phyloP scores from a whole-genome alignment of 1,140 invertebrate genomes.

The Uloborus diversus region DNA sequence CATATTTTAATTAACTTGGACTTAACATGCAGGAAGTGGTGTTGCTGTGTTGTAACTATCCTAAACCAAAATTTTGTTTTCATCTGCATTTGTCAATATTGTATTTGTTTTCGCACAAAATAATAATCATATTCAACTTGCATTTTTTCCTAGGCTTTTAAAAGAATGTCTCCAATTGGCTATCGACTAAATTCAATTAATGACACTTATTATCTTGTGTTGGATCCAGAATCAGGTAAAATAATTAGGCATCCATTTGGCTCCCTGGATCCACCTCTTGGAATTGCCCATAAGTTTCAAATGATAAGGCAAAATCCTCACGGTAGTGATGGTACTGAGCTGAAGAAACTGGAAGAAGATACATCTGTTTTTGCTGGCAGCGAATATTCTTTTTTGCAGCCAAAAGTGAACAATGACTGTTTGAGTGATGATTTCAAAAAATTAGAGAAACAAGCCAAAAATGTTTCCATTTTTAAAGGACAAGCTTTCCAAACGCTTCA shows the following conservation, averaged over 20 bases:
- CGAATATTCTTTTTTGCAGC: neutral
- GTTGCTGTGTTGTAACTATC: no score
- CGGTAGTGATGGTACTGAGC: slow-evolving; percentile 53
- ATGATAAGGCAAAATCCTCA: slow-evolving; percentile 45
- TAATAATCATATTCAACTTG: neutral
- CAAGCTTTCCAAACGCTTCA: neutral
- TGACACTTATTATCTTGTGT: slow-evolving; percentile 73
- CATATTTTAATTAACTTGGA: no score
- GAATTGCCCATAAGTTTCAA: slow-evolving; percentile 16
- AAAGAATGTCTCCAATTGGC: slow-evolving; percentile 70
- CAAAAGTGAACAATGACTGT: neutral
- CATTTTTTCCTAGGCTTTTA: slow-evolving; percentile 70
- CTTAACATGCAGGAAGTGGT: no score
- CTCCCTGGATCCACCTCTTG: slow-evolving; percentile 50
- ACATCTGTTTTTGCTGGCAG: slow-evolving; percentile 5
- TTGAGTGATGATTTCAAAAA: neutral
- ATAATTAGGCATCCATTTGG: slow-evolving; percentile 39
- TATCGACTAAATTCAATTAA: slow-evolving; percentile 73
- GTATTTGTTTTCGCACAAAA: neutral
- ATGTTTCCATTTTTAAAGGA: neutral
- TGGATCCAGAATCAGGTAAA: slow-evolving; percentile 57
- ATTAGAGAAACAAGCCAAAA: neutral
- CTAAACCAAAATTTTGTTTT: neutral
- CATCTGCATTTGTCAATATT: neutral
- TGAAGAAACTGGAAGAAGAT: slow-evolving; percentile 43